Evolutionary conservation across 2,797 vertebrate species (phyloP).

Genomic region (Gobionotothen gibberifrons): DNA sequence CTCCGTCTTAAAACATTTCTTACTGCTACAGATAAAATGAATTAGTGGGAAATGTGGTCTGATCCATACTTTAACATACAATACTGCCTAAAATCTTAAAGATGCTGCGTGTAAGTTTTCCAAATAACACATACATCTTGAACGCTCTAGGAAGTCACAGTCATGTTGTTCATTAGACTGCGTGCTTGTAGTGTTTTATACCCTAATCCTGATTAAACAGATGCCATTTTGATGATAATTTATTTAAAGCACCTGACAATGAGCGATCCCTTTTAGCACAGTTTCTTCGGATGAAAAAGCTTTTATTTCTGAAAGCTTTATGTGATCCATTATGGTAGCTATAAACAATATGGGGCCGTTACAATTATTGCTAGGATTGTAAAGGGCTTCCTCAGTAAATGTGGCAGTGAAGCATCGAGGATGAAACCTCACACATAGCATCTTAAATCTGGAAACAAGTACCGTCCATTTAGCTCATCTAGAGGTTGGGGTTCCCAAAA

Average conservation of each 20-base stretch:
- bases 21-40: conserved; percentile 21
- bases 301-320: neutral
- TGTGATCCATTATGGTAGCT: neutral
- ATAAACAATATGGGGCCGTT: conserved; percentile 17
- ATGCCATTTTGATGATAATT: conserved; percentile 17
- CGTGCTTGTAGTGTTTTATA: neutral
- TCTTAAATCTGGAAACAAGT: conserved; percentile 54
- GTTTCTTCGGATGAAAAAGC: neutral
- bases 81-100: conserved; percentile 34
- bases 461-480: conserved; percentile 32
- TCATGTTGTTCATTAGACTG: conserved; percentile 14
- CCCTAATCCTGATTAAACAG: conserved; percentile 16
- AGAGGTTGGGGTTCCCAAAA: conserved; percentile 53
- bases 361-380: conserved; percentile 67
- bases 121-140: conserved; percentile 60
- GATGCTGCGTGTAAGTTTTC: conserved; percentile 62
- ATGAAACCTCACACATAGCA: conserved; percentile 66
- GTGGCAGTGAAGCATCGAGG: conserved; percentile 58
- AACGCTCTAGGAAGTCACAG: conserved; percentile 15
- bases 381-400: conserved; percentile 52
- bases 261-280: conserved; percentile 15
- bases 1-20: neutral
- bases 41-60: conserved; percentile 61
- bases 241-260: conserved; percentile 34
- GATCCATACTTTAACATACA: conserved; percentile 46